Evolutionary conservation across 2,797 vertebrate species (phyloP).

Genomic region (Sebastes diploproa): DNA sequence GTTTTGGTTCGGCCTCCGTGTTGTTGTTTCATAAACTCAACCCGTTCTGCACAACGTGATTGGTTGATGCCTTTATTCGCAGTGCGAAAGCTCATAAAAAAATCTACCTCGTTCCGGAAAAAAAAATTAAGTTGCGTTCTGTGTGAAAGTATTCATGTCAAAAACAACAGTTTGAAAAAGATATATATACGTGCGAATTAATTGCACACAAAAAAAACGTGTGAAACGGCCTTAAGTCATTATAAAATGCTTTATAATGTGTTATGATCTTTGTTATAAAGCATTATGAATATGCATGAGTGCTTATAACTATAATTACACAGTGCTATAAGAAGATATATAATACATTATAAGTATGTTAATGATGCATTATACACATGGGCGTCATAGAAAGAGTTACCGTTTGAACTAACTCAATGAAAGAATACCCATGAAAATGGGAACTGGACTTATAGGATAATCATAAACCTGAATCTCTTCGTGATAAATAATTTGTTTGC

Average conservation of each 20-base stretch:
- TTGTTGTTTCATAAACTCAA: no score
- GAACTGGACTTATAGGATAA: not conserved
- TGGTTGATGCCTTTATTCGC: no score
- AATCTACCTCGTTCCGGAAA: no score
- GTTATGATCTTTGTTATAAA: not conserved
- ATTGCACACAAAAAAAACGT: no score
- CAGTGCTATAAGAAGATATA: not conserved
- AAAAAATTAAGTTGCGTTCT: no score
- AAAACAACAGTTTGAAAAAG: no score
- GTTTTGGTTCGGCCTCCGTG: no score
- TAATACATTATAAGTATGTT: not conserved
- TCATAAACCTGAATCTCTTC: conserved; percentile 14
- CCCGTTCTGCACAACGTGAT: no score
- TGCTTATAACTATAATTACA: not conserved
- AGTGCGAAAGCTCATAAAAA: no score
- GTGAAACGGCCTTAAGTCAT: not conserved
- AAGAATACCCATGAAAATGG: not conserved
- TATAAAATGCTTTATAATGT: not conserved
- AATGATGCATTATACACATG: not conserved
- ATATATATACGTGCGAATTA: no score
- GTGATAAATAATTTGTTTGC: conserved; percentile 18
- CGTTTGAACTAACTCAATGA: not conserved
- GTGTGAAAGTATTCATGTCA: no score
- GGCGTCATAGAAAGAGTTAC: not conserved
- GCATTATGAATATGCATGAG: not conserved